Base-by-base conservation (phyloP, 2,113 vertebrate genomes). In the Perca fluviatilis region DNA sequence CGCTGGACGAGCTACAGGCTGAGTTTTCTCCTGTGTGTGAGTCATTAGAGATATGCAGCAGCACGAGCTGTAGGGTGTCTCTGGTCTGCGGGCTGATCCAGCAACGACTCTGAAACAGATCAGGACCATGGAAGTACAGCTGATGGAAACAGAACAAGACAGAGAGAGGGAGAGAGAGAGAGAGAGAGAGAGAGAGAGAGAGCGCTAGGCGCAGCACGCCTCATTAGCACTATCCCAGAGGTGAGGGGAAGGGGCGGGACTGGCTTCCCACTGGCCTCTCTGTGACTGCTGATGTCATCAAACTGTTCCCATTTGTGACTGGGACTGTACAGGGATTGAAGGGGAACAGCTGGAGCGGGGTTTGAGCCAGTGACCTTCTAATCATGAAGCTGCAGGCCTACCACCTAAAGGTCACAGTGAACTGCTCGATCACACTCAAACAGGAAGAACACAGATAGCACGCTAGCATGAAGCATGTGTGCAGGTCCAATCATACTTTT, bases 261-360 rank as follows among this genome's bases (percentile, higher is more conserved):
- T 50, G 85, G 74, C 81, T 80, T 84, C 88, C 84, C 83, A 86
- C 84, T 84, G 89, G 83, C 77, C 91, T 89, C 84, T 83, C 63
- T 72, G 80, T 84, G 90, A 85, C 85, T 85, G 78, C 82, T 93
- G 93, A 94, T 91, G 91, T 94, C 92, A 93, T 91, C 87, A 82
- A 85, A 88, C 81, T 79, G 83, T 82, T 82, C 88, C 80, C 77
- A 79, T 89, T 90, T 79, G 79, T 49, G 81, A 82, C 70, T 30
- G 64, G 64, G 61, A 84, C 80, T 80, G 84, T 25, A 25, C 66
- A 13, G 53, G 75, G 69, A 85, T 67, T 84, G 84, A 85, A 73
- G 74, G 30, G 54, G 70, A 91, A 89, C 92, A 91, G 91, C 91
- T 88, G 90, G 90, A 88, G 79, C 54, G 1, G 74, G 72, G 71